Base-by-base conservation (phyloP, 2,888 invertebrate species). In the Acanthopleura granulata region DNA sequence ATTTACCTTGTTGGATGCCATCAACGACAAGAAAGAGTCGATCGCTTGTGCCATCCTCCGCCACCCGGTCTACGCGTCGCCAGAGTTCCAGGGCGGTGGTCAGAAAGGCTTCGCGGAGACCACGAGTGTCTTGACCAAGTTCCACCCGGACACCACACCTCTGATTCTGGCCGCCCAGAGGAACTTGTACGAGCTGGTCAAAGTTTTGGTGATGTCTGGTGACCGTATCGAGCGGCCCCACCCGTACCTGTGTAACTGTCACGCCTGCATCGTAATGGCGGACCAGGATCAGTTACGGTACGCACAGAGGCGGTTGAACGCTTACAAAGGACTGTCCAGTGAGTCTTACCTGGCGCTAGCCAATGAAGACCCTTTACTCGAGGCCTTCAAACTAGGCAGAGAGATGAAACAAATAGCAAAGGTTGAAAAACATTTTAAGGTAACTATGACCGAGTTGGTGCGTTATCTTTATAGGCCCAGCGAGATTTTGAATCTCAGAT, bases 391-490 rank as follows among this genome's bases (percentile, higher is more conserved):
- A 40, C 77, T 84, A 49, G 73, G 78, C 29, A 77, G 81, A 40
- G 82, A 81, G 71, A 76, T 84, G 40, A 76, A 77, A 61, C 70
- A 80, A 49, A 77, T 84, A 49, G 77, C 83, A 1, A 75, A 74
- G 14, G 78, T 80, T 49, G 84, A 84, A 51, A 84, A 83, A 76
- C 82, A 84, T 73, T 84, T 80, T 71, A 79, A 81, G 72, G 84
- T 84, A 40, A 40, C 3, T 40, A 40, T 40, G 3, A 40, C 40
- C 40, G 3, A 40, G 9, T 9, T 6, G 40, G 9, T 40, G 4
- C 40, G 40, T 3, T 40, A 40, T 40, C 40, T 40, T 9, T 40
- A 6, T 40, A 6, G 40, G 9, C 40, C 9, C n/a, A n/a, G n/a
- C n/a, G n/a, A n/a, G n/a, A n/a, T n/a, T n/a, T n/a, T n/a, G n/a